Base-by-base conservation (phyloP, 2,888 invertebrate genomes). In the Cerceris ruficornis region DNA sequence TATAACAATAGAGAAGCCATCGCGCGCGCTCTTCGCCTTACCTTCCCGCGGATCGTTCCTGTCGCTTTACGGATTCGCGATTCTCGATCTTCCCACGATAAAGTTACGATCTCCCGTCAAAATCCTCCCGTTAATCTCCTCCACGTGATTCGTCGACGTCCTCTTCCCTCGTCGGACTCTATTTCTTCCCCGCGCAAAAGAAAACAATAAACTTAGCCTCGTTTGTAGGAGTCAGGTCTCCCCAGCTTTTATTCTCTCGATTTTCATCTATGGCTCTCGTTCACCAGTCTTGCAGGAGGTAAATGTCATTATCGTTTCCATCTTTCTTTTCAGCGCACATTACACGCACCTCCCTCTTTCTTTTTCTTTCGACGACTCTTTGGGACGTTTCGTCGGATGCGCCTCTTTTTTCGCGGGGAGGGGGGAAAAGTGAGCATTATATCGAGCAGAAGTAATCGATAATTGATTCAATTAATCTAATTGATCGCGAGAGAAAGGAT, bases 21-120 rank as follows among this genome's bases (percentile, higher is more conserved):
- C 87, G 88, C 86, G 87, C 89, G 88, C 88, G 89, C 86, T 73
- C 78, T 87, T 87, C 88, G 87, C 85, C 85, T 28, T 89, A 90
- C 90, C 91, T 91, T 91, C 90, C 90, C 90, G 91, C 90, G 89
- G 82, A 67, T 77, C 78, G 87, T 85, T 28, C n/a, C n/a, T 28
- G 28, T 28, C 28, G 88, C 84, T 77, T 81, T 88, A 87, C 84
- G 86, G 86, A 82, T 83, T 74, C 91, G 89, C 52, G 52, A 64
- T 17, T 57, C 67, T 43, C 62, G 28, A 55, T 62, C 62, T 50
- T 39, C 46, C 14, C 14, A 9, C 49, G 58, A 50, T 15, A 61
- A 59, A 43, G 15, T 55, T 60, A 66, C 64, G 49, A 52, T 69
- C 55, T 69, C 46, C 28, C n/a, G n/a, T 28, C 4, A 1, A 28